phyloP scores from a whole-genome alignment of 2,113 vertebrate species.

The Zootoca vivipara region DNA sequence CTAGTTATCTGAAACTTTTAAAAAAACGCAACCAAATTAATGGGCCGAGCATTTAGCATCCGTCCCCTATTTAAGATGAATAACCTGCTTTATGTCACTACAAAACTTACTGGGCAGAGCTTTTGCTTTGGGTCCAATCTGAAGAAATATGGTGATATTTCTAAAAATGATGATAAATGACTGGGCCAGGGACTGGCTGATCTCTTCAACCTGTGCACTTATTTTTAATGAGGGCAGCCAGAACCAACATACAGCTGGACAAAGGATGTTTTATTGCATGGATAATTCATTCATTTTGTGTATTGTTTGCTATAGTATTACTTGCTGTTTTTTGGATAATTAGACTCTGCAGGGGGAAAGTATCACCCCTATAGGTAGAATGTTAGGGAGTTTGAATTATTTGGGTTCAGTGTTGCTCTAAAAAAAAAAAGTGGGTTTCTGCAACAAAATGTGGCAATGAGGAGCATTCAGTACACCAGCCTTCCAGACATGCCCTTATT shows the following conservation, averaged over 20 bases:
- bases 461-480: too few relatives aligned
- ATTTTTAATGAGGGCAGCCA: conserved; percentile 38
- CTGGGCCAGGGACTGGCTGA: neutral
- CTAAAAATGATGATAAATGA: conserved; percentile 5
- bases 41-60: conserved; percentile 31
- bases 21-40: conserved; percentile 20
- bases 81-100: conserved; percentile 29
- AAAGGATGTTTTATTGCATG: conserved; percentile 37
- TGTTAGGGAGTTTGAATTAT: neutral
- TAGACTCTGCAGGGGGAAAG: neutral
- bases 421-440: neutral
- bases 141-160: conserved; percentile 24
- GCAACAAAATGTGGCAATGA: neutral
- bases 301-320: conserved; percentile 4
- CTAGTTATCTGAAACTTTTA: conserved; percentile 38
- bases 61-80: conserved; percentile 24
- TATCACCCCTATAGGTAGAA: neutral
- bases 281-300: neutral
- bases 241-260: conserved; percentile 17
- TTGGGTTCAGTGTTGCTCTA: neutral
- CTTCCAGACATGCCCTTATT: neutral
- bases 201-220: neutral
- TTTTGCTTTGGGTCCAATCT: neutral
- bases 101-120: neutral
- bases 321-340: neutral